Base-by-base conservation (phyloP, 37 sponge, comb jelly and placozoan genomes). In the Bolinopsis microptera region DNA sequence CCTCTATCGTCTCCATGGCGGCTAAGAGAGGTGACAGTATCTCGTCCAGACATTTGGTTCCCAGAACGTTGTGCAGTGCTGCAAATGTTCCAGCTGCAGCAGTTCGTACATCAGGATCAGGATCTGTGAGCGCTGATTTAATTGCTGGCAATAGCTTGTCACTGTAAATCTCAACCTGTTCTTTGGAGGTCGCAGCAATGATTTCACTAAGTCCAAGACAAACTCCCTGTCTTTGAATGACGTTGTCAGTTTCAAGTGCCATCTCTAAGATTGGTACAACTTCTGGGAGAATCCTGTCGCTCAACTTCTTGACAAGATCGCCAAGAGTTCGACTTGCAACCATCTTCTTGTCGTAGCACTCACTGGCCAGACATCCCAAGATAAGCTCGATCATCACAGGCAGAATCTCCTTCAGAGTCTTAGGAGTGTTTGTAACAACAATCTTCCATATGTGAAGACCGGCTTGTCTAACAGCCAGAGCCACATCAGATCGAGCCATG, bases 401-500 rank as follows among this genome's bases (percentile, higher is more conserved):
- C 76, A 99, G 95, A 38, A 99, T 97, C 93, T 99, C 99, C n/a
- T 96, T 93, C 30, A 99, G 95, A 0, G 97, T 97, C 24, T 94
- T 95, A 3, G 97, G 96, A 32, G 99, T 97, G 94, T 97, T 96
- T 35, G 97, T 95, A 27, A 99, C 98, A 27, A 99, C 95, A 36
- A 99, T 96, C 93, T 99, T 99, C 99, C 99, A 99, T 27, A 99
- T 96, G 88, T 99, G 99, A 38, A 99, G 94, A 16, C 98, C 95
- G 22, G 96, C 93, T 70, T 99, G 99, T 40, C 99, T 94, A 38
- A 99, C 99, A 39, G 96, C 76, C 37, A 97, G 93, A 0, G 99
- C 97, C 33, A 97, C 96, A 75, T 99, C 99, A n/a, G 97, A 96
- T 32, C 99, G 95, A 0, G 97, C 96, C 96, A 99, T 97, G 95